Percentiles rank a stretch among this genome's conserved stretches.
These are phyloP conservation scores for Melangyna quadrimaculata DNA, from an alignment of 2,888 invertebrate species.

Conservation along the genomic window DNA sequence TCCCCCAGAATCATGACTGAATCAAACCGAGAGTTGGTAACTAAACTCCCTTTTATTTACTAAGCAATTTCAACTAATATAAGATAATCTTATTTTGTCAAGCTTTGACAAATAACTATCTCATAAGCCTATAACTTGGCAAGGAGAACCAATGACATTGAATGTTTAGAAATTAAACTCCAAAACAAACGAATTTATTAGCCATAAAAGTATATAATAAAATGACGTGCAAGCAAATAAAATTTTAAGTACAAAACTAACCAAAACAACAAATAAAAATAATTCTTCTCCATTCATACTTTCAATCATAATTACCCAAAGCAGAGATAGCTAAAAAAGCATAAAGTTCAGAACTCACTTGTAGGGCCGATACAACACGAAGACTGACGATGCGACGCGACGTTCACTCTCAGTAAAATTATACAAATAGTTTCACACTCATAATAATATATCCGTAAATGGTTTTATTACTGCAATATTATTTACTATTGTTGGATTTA, in stretches of 20 bases:
- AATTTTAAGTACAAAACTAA: slow-evolving; percentile 40
- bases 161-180: neutral
- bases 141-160: neutral
- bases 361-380: neutral
- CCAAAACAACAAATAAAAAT: neutral
- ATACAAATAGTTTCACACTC: slow-evolving; percentile 67
- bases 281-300: neutral
- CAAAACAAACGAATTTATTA: slow-evolving; percentile 42
- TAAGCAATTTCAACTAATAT: no score
- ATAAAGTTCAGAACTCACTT: slow-evolving; percentile 61
- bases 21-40: no score
- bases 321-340: neutral
- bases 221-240: slow-evolving; percentile 61
- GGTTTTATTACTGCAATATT: slow-evolving; percentile 64
- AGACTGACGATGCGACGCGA: neutral
- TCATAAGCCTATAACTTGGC: neutral
- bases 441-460: slow-evolving; percentile 46
- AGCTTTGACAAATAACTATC: neutral
- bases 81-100: neutral
- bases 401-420: neutral
- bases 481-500: slow-evolving; percentile 65
- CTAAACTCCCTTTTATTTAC: no score
- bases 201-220: slow-evolving; percentile 51
- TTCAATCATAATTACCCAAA: slow-evolving; percentile 23
- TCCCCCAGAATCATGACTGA: no score